phyloP scores from a whole-genome alignment of 2,888 invertebrate species.

The Notodonta ziczac region DNA sequence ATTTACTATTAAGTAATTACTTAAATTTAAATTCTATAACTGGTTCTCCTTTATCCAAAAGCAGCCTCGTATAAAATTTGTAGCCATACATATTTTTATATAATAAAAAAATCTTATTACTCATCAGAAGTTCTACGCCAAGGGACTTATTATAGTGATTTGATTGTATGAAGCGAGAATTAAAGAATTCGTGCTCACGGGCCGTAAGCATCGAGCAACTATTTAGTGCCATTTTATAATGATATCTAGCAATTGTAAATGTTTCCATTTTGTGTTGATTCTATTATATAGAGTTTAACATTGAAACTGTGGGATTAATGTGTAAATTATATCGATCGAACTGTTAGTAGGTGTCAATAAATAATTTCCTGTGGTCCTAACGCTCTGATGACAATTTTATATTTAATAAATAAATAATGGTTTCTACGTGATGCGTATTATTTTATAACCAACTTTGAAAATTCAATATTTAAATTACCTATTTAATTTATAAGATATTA shows the following conservation, averaged over 20 bases:
- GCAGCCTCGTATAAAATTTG: no score
- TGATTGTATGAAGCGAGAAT: no score
- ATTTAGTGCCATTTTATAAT: constrained; percentile 58
- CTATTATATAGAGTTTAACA: constrained; percentile 79
- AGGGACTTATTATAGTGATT: no score
- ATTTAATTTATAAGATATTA: no score
- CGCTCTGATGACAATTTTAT: constrained; percentile 72
- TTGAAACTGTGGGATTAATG: constrained; percentile 51
- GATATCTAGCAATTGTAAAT: constrained; percentile 62
- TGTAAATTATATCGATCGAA: constrained; percentile 55
- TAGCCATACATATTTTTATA: no score
- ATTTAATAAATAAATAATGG: constrained; percentile 75
- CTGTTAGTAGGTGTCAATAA: constrained; percentile 65
- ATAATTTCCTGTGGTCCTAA: constrained; percentile 63
- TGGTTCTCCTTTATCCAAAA: no score
- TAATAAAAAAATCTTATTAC: no score
- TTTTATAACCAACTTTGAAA: background rate
- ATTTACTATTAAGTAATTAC: no score
- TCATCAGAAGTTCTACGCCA: no score
- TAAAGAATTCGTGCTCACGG: constrained; percentile 6
- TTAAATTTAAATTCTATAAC: no score
- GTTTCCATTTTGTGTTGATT: constrained; percentile 74
- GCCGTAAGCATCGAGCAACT: constrained; percentile 24
- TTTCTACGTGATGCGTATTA: constrained; percentile 50
- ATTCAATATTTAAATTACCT: no score